phyloP scores from a whole-genome alignment of 2,797 vertebrate species.

The Picus viridis region DNA sequence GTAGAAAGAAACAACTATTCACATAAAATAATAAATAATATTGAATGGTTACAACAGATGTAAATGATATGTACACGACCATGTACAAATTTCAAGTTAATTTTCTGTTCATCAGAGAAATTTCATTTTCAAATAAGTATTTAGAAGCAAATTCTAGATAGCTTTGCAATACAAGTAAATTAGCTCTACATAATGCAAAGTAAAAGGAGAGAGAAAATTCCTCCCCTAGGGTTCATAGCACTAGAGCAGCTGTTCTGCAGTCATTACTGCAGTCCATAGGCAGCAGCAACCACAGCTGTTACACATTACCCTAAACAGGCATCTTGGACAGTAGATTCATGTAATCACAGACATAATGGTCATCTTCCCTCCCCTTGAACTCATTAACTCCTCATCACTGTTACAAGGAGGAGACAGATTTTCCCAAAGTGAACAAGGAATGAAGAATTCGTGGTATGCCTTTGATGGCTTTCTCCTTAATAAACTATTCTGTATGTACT shows the following conservation, averaged over 20 bases:
- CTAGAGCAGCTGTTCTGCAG: slow-evolving; percentile 24
- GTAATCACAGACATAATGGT: background rate
- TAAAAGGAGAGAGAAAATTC: slow-evolving; percentile 20
- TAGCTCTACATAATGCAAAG: background rate
- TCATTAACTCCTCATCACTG: background rate
- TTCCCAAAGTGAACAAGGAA: background rate
- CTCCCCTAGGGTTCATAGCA: background rate
- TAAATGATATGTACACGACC: too few relatives aligned
- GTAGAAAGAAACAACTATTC: background rate
- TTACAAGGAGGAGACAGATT: background rate
- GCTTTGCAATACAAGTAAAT: slow-evolving; percentile 6
- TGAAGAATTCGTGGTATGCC: background rate
- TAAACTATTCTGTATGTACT: background rate
- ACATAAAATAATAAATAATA: background rate
- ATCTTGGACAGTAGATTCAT: background rate
- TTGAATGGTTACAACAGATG: background rate
- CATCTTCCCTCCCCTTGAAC: background rate
- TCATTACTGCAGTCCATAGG: background rate
- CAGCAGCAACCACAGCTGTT: slow-evolving; percentile 12
- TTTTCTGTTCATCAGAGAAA: background rate
- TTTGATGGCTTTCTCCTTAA: background rate
- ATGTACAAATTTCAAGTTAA: background rate
- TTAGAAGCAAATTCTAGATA: background rate
- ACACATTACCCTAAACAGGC: background rate
- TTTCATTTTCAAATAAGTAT: background rate